Evolutionary conservation across 2,797 vertebrate genomes (phyloP).

Genomic region (Lepilemur ruficaudatus): DNA sequence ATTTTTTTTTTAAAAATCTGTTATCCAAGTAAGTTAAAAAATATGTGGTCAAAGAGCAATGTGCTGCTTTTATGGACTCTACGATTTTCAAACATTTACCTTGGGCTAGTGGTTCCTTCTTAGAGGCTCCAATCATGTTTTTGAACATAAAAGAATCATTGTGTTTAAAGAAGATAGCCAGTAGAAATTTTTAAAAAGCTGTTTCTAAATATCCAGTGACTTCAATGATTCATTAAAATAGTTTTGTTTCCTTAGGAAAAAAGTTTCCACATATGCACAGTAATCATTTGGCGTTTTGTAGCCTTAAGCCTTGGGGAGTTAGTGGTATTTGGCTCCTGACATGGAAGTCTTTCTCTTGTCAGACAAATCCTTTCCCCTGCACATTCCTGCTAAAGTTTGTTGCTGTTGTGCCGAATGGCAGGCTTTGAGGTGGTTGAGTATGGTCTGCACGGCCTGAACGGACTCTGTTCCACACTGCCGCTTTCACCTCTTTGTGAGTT

Average conservation of each 20-base stretch:
- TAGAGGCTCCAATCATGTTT: background rate
- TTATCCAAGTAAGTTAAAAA: constrained; percentile 20
- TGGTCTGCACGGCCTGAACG: background rate
- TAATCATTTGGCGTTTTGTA: constrained; percentile 71
- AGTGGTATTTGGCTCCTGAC: constrained; percentile 76
- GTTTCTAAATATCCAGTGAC: constrained; percentile 60
- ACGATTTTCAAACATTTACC: background rate
- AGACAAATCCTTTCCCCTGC: constrained; percentile 67
- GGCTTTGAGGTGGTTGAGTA: background rate
- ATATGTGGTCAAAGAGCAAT: background rate
- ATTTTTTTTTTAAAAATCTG: background rate
- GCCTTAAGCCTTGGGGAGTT: constrained; percentile 69
- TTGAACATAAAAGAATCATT: background rate
- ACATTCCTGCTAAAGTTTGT: constrained; percentile 61
- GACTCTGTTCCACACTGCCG: background rate
- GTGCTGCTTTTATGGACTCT: background rate
- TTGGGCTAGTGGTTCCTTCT: background rate
- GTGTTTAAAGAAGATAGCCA: constrained; percentile 30
- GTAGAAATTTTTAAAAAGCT: background rate
- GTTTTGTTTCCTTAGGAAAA: constrained; percentile 69
- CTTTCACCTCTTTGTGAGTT: background rate
- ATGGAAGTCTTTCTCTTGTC: constrained; percentile 74
- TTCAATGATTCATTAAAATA: constrained; percentile 71
- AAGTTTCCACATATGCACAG: constrained; percentile 69
- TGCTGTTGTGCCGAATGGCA: constrained; percentile 29